A percentile compares a stretch with the other conserved stretches of the same genome.
phyloP scores from a whole-genome alignment of 2,888 invertebrate species.

The Amphimallon solstitiale region DNA sequence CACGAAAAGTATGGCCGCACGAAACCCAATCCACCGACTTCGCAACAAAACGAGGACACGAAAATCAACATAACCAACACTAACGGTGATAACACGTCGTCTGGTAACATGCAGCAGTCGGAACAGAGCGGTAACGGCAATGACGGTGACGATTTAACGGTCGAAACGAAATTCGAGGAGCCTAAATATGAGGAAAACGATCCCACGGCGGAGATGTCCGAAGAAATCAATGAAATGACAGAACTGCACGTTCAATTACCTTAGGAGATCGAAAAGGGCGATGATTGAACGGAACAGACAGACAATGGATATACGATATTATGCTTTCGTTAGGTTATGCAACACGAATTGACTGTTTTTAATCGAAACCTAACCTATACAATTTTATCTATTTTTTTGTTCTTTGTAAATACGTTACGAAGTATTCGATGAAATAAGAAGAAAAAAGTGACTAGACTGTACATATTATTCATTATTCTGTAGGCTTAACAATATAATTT shows the following conservation, averaged over 20 bases:
- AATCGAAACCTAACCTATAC: not conserved
- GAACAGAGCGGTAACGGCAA: slow-evolving; percentile 34
- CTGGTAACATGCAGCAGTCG: slow-evolving; percentile 46
- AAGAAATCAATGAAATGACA: slow-evolving; percentile 61
- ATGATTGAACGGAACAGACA: not conserved
- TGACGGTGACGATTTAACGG: slow-evolving; percentile 51
- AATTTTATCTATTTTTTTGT: not conserved
- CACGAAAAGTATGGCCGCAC: slow-evolving; percentile 85
- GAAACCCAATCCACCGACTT: slow-evolving; percentile 61
- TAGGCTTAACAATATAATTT: slow-evolving; percentile 32
- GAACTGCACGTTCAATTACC: slow-evolving; percentile 61
- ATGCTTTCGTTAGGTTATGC: slow-evolving; percentile 1
- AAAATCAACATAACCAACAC: slow-evolving; percentile 1
- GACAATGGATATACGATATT: slow-evolving; percentile 14
- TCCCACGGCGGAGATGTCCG: slow-evolving; percentile 52
- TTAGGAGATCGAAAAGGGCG: slow-evolving; percentile 42
- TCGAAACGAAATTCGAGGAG: slow-evolving; percentile 57
- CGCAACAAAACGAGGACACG: slow-evolving; percentile 15
- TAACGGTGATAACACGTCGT: slow-evolving; percentile 45
- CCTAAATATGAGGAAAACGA: slow-evolving; percentile 54
- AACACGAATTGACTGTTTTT: not conserved
- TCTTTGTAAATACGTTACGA: slow-evolving; percentile 28
- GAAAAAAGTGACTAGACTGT: slow-evolving; percentile 3
- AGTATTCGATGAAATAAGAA: slow-evolving; percentile 15
- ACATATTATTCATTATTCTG: slow-evolving; percentile 15